Evolutionary conservation across 2,113 vertebrate genomes (phyloP).

Genomic region (Pseudorectes ferrugineus): DNA sequence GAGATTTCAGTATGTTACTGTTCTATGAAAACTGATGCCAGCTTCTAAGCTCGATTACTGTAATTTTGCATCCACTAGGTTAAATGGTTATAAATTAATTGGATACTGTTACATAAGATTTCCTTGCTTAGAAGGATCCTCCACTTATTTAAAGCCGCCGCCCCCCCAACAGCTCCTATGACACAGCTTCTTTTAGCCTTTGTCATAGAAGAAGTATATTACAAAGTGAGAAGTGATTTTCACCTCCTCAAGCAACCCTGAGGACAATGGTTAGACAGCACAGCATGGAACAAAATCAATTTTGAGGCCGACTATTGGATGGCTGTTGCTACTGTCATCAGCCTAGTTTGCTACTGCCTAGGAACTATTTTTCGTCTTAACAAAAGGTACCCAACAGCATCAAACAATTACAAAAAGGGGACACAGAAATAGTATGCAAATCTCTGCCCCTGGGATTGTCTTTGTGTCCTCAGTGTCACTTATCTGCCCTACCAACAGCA

Average conservation of each 20-base stretch:
- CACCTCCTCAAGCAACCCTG: background rate
- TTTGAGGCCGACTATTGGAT: background rate
- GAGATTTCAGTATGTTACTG: background rate
- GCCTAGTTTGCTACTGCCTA: slow-evolving; percentile 10
- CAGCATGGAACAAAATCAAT: background rate
- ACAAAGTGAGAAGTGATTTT: slow-evolving; percentile 38
- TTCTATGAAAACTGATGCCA: background rate
- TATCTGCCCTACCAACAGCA: background rate
- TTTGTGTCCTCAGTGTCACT: background rate
- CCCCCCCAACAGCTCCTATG: background rate
- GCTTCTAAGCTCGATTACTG: background rate
- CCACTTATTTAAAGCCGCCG: background rate
- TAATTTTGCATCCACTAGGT: background rate
- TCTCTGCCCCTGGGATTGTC: background rate
- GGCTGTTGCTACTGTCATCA: background rate
- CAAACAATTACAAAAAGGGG: background rate
- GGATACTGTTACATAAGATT: background rate
- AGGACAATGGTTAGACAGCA: background rate
- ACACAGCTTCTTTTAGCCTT: background rate
- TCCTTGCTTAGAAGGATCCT: background rate
- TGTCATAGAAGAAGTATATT: background rate
- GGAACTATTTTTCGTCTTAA: slow-evolving; percentile 2
- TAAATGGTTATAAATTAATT: background rate
- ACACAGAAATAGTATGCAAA: background rate
- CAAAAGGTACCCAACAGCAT: background rate